These are phyloP conservation scores for Apodemus speciosus DNA, from an alignment of 2,113 vertebrate genomes.

Conservation along the genomic window DNA sequence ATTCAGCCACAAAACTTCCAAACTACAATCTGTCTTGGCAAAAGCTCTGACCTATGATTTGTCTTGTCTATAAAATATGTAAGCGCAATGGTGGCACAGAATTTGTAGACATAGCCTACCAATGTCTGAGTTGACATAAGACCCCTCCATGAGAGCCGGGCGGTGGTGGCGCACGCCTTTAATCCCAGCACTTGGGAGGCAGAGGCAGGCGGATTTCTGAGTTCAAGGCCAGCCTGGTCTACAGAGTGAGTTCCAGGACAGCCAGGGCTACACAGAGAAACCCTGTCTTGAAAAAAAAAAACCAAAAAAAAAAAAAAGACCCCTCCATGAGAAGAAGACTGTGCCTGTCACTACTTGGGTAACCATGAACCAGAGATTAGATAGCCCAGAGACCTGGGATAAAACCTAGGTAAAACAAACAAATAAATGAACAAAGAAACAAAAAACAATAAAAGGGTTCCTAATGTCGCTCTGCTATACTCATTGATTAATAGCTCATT, in stretches of 20 bases:
- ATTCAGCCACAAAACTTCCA: not conserved
- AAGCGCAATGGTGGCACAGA: not conserved
- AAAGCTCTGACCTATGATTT: not conserved
- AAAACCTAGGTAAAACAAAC: not conserved
- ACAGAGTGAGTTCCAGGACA: too few species aligned
- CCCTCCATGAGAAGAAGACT: not conserved
- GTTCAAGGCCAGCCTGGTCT: too few species aligned
- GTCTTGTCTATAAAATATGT: not conserved
- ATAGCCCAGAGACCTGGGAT: not conserved
- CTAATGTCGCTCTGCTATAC: not conserved
- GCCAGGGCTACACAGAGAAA: too few species aligned
- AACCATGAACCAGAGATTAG: not conserved
- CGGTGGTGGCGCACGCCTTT: too few species aligned
- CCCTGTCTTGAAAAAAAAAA: too few species aligned
- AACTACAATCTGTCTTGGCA: not conserved
- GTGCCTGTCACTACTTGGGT: not conserved
- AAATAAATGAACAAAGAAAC: too few species aligned
- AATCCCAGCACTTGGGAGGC: too few species aligned
- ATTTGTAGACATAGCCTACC: too few species aligned
- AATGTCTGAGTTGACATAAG: not conserved
- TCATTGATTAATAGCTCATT: not conserved
- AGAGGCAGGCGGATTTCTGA: too few species aligned
- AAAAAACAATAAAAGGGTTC: not conserved
- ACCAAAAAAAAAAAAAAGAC: too few species aligned
- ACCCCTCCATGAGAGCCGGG: too few species aligned